phyloP scores from a whole-genome alignment of 2,888 invertebrate genomes.

The Apodemia duryi region DNA sequence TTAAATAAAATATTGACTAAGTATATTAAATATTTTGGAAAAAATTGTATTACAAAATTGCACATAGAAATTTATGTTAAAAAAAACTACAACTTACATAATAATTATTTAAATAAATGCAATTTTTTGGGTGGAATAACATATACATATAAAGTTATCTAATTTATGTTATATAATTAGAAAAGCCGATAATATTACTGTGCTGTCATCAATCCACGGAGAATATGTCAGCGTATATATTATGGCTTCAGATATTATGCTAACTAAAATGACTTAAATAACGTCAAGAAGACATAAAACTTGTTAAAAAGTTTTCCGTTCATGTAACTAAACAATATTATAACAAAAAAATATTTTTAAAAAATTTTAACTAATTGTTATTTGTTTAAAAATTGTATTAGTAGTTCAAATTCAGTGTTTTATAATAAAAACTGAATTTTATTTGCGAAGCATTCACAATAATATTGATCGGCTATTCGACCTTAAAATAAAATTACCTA shows the following conservation, averaged over 20 bases:
- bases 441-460: neutral
- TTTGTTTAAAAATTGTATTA: too few species aligned
- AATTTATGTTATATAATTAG: neutral
- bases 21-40: conserved; percentile 22
- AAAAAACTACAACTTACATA: conserved; percentile 41
- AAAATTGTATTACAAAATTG: conserved; percentile 50
- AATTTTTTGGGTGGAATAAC: conserved; percentile 70
- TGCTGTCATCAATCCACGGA: neutral
- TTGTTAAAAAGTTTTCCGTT: too few species aligned
- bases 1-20: neutral
- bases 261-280: too few species aligned
- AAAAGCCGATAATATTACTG: conserved; percentile 1
- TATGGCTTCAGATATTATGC: too few species aligned
- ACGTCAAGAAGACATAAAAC: too few species aligned
- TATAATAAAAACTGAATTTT: too few species aligned
- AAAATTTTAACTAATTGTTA: too few species aligned
- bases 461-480: neutral
- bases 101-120: conserved; percentile 54
- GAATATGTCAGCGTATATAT: too few species aligned
- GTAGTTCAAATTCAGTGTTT: too few species aligned
- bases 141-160: conserved; percentile 22
- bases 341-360: too few species aligned
- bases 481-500: conserved; percentile 4
- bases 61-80: conserved; percentile 56
- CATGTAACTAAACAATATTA: too few species aligned